These are phyloP conservation scores for Pammene aurita DNA, from an alignment of 2,888 invertebrate species.

Conservation along the genomic window DNA sequence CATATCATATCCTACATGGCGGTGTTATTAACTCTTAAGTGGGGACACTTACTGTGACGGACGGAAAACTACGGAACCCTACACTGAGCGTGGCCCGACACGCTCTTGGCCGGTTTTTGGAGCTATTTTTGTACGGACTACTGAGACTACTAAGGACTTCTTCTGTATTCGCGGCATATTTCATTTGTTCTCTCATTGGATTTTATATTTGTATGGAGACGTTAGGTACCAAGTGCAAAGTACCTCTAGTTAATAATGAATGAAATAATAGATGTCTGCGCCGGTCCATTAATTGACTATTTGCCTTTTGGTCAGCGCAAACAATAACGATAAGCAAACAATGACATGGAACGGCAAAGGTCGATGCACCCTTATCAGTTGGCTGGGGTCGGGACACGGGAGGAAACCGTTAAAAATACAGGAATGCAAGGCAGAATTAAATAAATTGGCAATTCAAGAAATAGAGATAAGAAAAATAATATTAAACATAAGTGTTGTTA, in stretches of 20 bases:
- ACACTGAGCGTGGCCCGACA: too few species aligned
- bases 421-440: background rate
- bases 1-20: too few species aligned
- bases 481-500: background rate
- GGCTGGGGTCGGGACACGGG: background rate
- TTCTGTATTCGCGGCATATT: too few species aligned
- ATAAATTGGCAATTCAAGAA: background rate
- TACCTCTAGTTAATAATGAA: too few species aligned
- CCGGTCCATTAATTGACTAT: slow-evolving; percentile 20
- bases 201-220: too few species aligned
- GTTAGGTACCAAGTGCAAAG: too few species aligned
- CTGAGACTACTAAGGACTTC: too few species aligned
- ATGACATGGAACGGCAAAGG: slow-evolving; percentile 35
- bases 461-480: background rate
- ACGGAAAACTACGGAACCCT: too few species aligned
- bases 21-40: too few species aligned
- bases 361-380: slow-evolving; percentile 46
- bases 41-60: too few species aligned
- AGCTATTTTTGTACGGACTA: background rate
- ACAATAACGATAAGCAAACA: slow-evolving; percentile 36
- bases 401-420: slow-evolving; percentile 18
- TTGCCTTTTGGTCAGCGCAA: slow-evolving; percentile 26
- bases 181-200: too few species aligned
- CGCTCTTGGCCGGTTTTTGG: too few species aligned
- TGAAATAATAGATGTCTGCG: background rate